Evolutionary conservation across 2,113 vertebrate species (phyloP).

Genomic region (Mus pahari): DNA sequence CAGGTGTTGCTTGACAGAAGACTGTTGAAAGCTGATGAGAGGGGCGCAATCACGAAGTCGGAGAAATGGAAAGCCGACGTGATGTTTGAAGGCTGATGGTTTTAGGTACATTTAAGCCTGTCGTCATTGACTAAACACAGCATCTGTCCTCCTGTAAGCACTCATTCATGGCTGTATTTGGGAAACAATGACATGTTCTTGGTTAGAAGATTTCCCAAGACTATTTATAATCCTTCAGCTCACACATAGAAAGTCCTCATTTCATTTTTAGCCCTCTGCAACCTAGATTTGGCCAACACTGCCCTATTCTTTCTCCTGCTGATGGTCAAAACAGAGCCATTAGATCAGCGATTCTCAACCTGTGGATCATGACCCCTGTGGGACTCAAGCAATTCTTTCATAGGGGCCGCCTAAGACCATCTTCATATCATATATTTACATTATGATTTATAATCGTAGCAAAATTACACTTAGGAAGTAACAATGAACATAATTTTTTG

Average conservation of each 20-base stretch:
- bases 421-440: background rate
- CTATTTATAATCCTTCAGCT: constrained; percentile 46
- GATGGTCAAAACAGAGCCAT: background rate
- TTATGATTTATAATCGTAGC: background rate
- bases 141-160: constrained; percentile 47
- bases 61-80: constrained; percentile 66
- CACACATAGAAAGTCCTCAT: constrained; percentile 11
- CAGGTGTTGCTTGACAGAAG: constrained; percentile 74
- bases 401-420: background rate
- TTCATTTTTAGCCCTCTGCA: constrained; percentile 1
- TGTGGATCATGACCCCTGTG: background rate
- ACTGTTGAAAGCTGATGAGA: constrained; percentile 63
- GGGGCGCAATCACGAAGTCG: constrained; percentile 42
- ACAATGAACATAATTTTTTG: background rate
- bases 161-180: constrained; percentile 35
- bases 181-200: constrained; percentile 52
- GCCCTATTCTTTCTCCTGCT: background rate
- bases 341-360: background rate
- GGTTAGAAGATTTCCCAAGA: constrained; percentile 18
- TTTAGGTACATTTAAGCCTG: constrained; percentile 71
- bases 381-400: background rate
- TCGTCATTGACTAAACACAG: constrained; percentile 59
- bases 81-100: constrained; percentile 65
- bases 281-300: background rate
- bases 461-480: background rate